These are phyloP conservation scores for Dasyprocta punctata DNA, from an alignment of 2,113 vertebrate genomes.

Conservation along the genomic window DNA sequence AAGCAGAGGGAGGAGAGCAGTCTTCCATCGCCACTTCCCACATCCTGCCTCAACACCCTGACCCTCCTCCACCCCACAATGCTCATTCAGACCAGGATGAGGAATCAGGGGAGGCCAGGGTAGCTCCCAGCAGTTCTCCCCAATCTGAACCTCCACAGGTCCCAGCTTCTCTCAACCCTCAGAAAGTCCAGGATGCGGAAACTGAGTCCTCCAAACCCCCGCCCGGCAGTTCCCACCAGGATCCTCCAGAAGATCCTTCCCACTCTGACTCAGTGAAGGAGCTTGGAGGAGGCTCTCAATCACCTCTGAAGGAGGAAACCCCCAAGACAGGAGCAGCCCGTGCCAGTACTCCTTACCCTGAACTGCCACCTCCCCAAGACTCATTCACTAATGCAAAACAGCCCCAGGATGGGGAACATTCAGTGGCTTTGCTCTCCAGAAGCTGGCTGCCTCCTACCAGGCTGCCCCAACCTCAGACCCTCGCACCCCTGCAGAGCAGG, in stretches of 20 bases:
- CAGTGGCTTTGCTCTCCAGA: not conserved
- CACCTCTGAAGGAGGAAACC: not conserved
- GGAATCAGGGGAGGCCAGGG: conserved; percentile 48
- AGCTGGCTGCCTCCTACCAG: conserved; percentile 68
- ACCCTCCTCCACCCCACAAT: not conserved
- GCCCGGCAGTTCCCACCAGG: not conserved
- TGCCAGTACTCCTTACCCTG: conserved; percentile 60
- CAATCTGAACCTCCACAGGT: not conserved
- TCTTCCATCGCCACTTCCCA: not conserved
- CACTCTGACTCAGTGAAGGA: not conserved
- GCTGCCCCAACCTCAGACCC: conserved; percentile 71
- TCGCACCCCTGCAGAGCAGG: conserved; percentile 73
- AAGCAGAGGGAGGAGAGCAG: not conserved
- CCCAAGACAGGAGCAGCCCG: not conserved
- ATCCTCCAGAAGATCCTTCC: conserved; percentile 9
- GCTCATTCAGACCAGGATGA: conserved; percentile 30
- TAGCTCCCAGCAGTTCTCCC: rapidly evolving
- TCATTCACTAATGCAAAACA: not conserved
- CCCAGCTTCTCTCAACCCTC: not conserved
- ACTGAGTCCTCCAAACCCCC: not conserved
- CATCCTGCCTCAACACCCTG: not conserved
- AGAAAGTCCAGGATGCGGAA: not conserved
- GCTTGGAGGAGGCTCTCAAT: not conserved
- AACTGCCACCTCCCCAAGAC: not conserved
- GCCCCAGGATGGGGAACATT: not conserved